phyloP scores from a whole-genome alignment of 2,113 vertebrate genomes.

The Ellobius talpinus region DNA sequence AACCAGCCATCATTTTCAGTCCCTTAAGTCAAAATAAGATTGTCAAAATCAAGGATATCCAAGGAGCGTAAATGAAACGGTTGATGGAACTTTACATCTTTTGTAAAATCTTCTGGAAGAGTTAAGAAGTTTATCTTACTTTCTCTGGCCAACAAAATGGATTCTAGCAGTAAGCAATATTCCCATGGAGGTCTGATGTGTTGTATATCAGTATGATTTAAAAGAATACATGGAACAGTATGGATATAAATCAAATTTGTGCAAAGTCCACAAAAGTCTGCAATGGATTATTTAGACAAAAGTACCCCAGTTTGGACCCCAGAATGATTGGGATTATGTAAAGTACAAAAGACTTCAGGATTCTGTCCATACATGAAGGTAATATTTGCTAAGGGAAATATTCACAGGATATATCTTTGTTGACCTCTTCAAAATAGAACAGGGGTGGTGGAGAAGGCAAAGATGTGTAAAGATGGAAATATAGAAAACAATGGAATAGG shows the following conservation, averaged over 20 bases:
- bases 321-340: neutral
- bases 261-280: neutral
- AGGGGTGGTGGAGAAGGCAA: neutral
- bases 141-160: neutral
- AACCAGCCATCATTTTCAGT: constrained; percentile 6
- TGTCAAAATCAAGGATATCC: constrained; percentile 24
- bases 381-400: neutral
- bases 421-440: neutral
- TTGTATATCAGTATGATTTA: neutral
- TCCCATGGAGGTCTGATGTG: neutral
- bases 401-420: neutral
- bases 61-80: neutral
- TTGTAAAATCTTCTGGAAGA: neutral
- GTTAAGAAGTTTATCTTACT: neutral
- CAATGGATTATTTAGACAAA: neutral
- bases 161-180: neutral
- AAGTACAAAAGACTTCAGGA: neutral
- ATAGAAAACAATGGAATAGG: neutral
- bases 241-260: neutral
- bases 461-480: neutral
- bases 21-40: constrained; percentile 10
- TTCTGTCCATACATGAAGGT: neutral
- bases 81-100: neutral
- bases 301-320: neutral
- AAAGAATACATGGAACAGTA: neutral